Base-by-base conservation (phyloP, 2,888 invertebrate species). In the Monoplex corrugatus region DNA sequence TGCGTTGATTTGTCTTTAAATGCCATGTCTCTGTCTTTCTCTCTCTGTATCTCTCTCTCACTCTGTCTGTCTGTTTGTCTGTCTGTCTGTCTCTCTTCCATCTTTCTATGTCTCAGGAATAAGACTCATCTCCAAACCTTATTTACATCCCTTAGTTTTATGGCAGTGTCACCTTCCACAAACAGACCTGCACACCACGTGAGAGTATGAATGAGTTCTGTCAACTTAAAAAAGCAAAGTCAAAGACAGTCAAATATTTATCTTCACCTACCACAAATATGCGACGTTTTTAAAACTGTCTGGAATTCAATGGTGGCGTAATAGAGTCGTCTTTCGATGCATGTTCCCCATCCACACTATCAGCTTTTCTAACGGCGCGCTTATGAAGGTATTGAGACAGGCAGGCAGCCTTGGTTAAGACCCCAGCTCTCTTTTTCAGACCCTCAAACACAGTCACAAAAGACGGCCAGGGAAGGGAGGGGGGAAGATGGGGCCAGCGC, bases 171-270 rank as follows among this genome's bases (percentile, higher is more conserved):
- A 83, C 88, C 83, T 83, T 83, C 88, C 83, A 83, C 88, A 68
- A 40, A 35, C 40, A 72, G 72, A 68, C 50, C 68, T 23, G 88
- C 83, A 23, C 32, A n/a, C 75, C 57, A 83, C 86, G 87, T 87
- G 89, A 45, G 87, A 10, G 63, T 40, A 5, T 89, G 80, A 89
- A 90, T 87, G 80, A 50, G 87, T n/a, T 68, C 45, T 45, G 88
- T 84, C 87, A 89, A 90, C 87, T 87, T 86, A 35, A 87, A n/a
- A 89, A 87, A 87, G 28, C 87, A 88, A 88, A 90, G 90, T 90
- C 90, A 89, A 78, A n/a, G 86, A 84, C 87, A 78, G 85, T 89
- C 86, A 89, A 90, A 90, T 90, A 90, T 90, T 90, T 90, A 89
- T 86, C 86, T 84, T 87, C 35, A 85, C 89, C 75, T 82, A 72